phyloP scores from a whole-genome alignment of 2,888 invertebrate species.

The Pterobdella sp. region DNA sequence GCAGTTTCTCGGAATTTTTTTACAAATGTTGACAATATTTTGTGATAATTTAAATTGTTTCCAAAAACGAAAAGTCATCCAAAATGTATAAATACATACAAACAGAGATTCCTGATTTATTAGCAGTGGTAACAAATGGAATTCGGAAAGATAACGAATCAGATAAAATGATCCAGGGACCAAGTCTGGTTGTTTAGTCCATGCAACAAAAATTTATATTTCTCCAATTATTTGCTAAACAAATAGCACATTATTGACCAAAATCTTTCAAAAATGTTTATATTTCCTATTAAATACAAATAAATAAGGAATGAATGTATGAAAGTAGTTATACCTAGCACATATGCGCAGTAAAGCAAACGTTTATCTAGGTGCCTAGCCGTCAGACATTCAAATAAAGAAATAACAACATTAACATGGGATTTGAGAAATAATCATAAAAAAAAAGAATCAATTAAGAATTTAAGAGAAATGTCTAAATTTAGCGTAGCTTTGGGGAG shows the following conservation, averaged over 20 bases:
- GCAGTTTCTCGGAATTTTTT: too few species aligned
- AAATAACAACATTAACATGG: background rate
- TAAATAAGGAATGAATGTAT: background rate
- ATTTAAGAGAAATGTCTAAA: background rate
- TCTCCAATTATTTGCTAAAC: background rate
- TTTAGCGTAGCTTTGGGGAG: background rate
- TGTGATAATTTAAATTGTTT: background rate
- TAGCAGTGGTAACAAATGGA: background rate
- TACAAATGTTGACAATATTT: too few species aligned
- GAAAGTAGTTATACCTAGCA: background rate
- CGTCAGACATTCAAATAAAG: conserved; percentile 6
- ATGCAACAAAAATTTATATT: background rate
- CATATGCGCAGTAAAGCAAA: conserved; percentile 10
- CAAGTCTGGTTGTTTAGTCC: background rate
- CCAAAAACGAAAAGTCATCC: too few species aligned
- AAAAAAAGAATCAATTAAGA: background rate
- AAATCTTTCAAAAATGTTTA: too few species aligned
- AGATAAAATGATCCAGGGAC: conserved; percentile 5
- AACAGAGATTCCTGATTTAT: background rate
- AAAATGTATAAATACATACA: too few species aligned
- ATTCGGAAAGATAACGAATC: background rate
- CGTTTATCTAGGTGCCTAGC: conserved; percentile 9
- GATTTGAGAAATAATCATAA: background rate
- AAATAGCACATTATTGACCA: too few species aligned
- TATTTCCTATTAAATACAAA: background rate